These are phyloP conservation scores for Cheilosia pagana DNA, from an alignment of 2,888 invertebrate genomes.

Conservation along the genomic window DNA sequence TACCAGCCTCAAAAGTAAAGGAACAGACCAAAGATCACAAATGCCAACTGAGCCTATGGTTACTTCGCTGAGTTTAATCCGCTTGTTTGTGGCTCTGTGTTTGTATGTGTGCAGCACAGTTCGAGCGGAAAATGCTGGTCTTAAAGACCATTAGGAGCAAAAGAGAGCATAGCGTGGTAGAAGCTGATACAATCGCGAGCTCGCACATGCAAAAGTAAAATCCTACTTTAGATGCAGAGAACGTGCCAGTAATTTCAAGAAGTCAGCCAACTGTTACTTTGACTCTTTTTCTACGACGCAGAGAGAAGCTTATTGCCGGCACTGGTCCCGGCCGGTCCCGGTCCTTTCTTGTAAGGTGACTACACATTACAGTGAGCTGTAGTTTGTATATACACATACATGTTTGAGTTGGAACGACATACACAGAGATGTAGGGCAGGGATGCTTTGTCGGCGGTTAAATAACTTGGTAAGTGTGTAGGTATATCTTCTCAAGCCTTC, in stretches of 20 bases:
- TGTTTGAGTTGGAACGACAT: constrained; percentile 14
- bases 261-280: constrained; percentile 72
- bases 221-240: constrained; percentile 61
- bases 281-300: constrained; percentile 49
- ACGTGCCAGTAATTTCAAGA: constrained; percentile 67
- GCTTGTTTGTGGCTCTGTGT: background rate
- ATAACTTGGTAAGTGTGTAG: constrained; percentile 19
- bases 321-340: background rate
- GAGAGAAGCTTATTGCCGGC: constrained; percentile 48
- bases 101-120: constrained; percentile 25
- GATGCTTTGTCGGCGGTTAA: constrained; percentile 38
- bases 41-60: background rate
- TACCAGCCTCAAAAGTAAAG: too few species aligned
- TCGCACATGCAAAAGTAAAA: constrained; percentile 56
- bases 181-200: constrained; percentile 39
- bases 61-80: constrained; percentile 26
- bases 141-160: constrained; percentile 40
- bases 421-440: constrained; percentile 25
- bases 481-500: constrained; percentile 24
- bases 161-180: constrained; percentile 4
- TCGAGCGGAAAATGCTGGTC: constrained; percentile 54
- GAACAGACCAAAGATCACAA: too few species aligned
- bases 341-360: constrained; percentile 35
- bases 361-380: constrained; percentile 15
- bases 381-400: background rate